Conservation (phyloP, 2,113 vertebrate species). For the Burhinus oedicnemus region DNA sequence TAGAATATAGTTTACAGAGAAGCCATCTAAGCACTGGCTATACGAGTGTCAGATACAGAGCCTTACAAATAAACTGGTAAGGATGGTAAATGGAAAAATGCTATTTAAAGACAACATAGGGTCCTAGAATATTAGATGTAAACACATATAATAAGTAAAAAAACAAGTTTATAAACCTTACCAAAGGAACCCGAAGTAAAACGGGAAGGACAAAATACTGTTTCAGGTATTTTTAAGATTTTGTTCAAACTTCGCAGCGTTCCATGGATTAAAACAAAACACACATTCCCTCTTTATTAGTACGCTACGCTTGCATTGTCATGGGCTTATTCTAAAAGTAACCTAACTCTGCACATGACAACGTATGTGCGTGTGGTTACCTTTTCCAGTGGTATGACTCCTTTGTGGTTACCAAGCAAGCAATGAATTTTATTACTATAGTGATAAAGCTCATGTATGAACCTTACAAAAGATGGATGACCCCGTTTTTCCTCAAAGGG, state of each 20-base stretch:
- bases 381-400: background rate
- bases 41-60: background rate
- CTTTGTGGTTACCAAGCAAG: background rate
- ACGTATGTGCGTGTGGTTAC: background rate
- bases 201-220: background rate
- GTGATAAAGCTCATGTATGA: background rate
- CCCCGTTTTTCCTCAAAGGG: background rate
- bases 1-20: background rate
- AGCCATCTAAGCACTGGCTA: background rate
- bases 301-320: background rate
- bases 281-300: background rate
- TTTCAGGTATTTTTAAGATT: background rate
- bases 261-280: background rate
- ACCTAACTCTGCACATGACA: background rate
- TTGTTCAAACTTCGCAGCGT: background rate
- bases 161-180: background rate
- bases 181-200: background rate
- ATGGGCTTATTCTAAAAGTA: background rate
- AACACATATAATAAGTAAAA: background rate
- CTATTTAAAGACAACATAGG: background rate
- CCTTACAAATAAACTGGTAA: background rate
- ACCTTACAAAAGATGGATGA: background rate
- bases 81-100: background rate
- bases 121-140: background rate
- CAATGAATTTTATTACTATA: background rate